These are phyloP conservation scores for Laupala kohalensis DNA, from an alignment of 1,140 invertebrate species.

Conservation along the genomic window DNA sequence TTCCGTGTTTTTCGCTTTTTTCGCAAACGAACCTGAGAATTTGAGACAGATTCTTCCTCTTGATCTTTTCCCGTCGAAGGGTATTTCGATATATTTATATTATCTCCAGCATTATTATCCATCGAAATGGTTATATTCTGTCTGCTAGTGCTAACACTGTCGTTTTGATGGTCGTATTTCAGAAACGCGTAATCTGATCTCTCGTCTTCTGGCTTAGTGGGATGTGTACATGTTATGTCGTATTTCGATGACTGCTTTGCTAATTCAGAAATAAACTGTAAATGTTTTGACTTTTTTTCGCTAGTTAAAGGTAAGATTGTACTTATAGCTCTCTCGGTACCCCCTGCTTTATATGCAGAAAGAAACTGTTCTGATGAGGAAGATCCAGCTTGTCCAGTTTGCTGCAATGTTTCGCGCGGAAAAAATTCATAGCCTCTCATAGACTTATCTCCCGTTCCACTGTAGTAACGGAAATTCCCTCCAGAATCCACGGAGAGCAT, in stretches of 20 bases:
- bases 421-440: conserved; percentile 65
- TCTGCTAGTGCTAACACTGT: neutral
- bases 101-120: neutral
- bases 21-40: conserved; percentile 18
- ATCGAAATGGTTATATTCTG: neutral
- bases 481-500: conserved; percentile 76
- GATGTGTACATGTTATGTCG: neutral
- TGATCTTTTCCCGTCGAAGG: neutral
- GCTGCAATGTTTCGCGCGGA: conserved; percentile 51
- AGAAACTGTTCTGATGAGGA: conserved; percentile 6
- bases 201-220: neutral
- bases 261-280: neutral
- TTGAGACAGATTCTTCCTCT: neutral
- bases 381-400: conserved; percentile 22
- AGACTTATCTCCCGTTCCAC: conserved; percentile 56
- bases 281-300: neutral
- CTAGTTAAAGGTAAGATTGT: neutral
- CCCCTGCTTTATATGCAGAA: conserved; percentile 1
- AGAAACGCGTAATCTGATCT: neutral
- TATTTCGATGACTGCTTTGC: neutral
- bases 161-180: neutral
- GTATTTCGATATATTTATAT: neutral
- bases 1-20: conserved; percentile 62
- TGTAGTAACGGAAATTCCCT: conserved; percentile 72
- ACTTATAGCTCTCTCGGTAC: neutral